phyloP scores from a whole-genome alignment of 2,113 vertebrate species.

The Elgaria multicarinata region DNA sequence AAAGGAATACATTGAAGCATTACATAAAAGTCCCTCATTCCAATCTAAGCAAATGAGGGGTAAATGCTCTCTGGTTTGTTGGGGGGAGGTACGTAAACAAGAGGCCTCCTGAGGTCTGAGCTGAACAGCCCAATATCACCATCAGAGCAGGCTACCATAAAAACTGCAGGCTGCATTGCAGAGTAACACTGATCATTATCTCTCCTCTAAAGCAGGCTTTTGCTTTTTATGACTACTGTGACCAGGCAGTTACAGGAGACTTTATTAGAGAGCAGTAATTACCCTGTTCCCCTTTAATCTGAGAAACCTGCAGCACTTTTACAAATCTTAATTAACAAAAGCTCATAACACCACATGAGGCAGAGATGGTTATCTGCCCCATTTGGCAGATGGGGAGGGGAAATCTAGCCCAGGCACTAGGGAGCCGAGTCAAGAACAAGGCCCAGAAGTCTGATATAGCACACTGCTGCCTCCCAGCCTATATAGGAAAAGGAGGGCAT shows the following conservation, averaged over 20 bases:
- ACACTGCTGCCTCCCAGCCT: neutral
- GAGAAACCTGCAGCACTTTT: constrained; percentile 1
- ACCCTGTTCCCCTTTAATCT: neutral
- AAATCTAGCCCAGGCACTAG: neutral
- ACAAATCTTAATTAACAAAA: constrained; percentile 8
- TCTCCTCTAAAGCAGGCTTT: neutral
- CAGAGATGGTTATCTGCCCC: neutral
- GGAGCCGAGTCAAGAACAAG: neutral
- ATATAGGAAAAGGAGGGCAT: neutral
- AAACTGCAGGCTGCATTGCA: neutral
- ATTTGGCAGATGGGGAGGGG: neutral
- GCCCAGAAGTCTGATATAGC: neutral
- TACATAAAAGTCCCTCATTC: neutral
- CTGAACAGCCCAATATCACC: neutral
- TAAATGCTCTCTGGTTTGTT: neutral
- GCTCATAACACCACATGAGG: neutral
- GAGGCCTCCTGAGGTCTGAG: neutral
- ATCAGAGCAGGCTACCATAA: neutral
- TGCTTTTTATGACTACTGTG: constrained; percentile 2
- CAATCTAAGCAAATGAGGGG: neutral
- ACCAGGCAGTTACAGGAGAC: neutral
- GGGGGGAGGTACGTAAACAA: neutral
- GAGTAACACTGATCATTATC: constrained; percentile 12
- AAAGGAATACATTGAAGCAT: neutral
- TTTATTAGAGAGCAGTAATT: constrained; percentile 10